Conservation (phyloP, 2,113 vertebrate species). For the Anas platyrhynchos region DNA sequence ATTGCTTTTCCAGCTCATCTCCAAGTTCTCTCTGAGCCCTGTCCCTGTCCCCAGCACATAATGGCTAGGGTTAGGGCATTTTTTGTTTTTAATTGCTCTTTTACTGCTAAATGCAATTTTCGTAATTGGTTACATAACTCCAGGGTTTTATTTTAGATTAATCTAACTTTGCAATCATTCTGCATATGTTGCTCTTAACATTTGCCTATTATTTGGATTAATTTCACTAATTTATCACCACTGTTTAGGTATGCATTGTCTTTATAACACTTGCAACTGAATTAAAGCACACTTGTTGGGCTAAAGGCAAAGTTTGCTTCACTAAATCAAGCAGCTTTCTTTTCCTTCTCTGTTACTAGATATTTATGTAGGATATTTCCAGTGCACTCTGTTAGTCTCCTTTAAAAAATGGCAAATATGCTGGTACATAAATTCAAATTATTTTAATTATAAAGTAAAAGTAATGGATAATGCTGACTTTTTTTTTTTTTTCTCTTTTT, state of each 20-base stretch:
- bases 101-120: conserved; percentile 45
- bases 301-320: conserved; percentile 20
- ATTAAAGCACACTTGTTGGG: conserved; percentile 26
- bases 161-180: conserved; percentile 36
- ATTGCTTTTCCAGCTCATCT: conserved; percentile 27
- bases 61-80: neutral
- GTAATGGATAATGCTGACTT: neutral
- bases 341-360: neutral
- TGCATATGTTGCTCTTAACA: conserved; percentile 23
- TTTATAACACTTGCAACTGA: conserved; percentile 19
- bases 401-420: neutral
- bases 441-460: neutral
- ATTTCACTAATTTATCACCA: conserved; percentile 45
- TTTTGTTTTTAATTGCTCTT: conserved; percentile 22
- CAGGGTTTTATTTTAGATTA: conserved; percentile 56
- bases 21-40: neutral
- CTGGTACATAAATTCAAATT: neutral
- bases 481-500: neutral
- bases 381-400: neutral
- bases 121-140: conserved; percentile 62
- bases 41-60: neutral
- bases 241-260: conserved; percentile 38
- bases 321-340: conserved; percentile 34
- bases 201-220: conserved; percentile 58
- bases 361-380: neutral